Evolutionary conservation across 2,888 invertebrate species (phyloP).

Genomic region (Teleiodes luculella): DNA sequence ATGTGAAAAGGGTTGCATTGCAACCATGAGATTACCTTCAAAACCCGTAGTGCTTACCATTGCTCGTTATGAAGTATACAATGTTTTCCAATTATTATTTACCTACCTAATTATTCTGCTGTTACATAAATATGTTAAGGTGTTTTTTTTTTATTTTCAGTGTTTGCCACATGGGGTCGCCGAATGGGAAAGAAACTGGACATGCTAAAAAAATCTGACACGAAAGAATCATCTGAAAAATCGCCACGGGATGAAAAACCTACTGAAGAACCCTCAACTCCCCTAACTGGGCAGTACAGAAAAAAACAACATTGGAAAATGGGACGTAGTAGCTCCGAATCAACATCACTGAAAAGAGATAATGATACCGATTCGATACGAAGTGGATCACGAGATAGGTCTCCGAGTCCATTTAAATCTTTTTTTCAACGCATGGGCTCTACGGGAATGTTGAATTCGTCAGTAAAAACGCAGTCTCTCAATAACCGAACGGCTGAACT

Average conservation of each 20-base stretch:
- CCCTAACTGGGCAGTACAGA: conserved; percentile 66
- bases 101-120: too few species aligned
- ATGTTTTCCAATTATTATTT: too few species aligned
- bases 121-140: too few species aligned
- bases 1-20: too few species aligned
- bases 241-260: conserved; percentile 45
- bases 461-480: conserved; percentile 65
- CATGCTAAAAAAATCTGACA: conserved; percentile 82
- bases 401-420: conserved; percentile 83
- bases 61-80: too few species aligned
- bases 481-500: conserved; percentile 56
- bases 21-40: too few species aligned
- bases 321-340: conserved; percentile 75
- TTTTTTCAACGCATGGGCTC: conserved; percentile 88
- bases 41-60: too few species aligned
- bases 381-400: conserved; percentile 74
- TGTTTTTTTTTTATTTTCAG: conserved; percentile 47
- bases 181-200: conserved; percentile 88
- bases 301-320: conserved; percentile 80
- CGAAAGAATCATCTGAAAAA: conserved; percentile 75
- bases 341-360: conserved; percentile 64
- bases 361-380: conserved; percentile 69
- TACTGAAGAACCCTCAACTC: conserved; percentile 49
- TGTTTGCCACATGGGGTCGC: conserved; percentile 86
- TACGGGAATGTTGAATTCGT: conserved; percentile 84